These are phyloP conservation scores for Allolobophora icterica DNA, from an alignment of 2,888 invertebrate species.

Conservation along the genomic window DNA sequence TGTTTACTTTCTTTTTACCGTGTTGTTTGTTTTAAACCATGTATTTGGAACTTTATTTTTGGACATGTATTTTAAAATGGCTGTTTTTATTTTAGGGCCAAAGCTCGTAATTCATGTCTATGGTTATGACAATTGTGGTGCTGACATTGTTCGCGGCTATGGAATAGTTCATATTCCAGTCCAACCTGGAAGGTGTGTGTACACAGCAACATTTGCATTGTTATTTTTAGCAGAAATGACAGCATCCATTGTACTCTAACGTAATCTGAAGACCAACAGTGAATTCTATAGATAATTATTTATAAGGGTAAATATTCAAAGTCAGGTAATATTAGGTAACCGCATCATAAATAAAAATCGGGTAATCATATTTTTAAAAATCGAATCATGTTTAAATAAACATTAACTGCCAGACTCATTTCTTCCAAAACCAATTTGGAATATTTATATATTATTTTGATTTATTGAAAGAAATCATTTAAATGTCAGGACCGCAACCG, in stretches of 20 bases:
- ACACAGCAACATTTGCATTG: not conserved
- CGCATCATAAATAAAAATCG: too few relatives aligned
- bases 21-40: too few relatives aligned
- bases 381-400: too few relatives aligned
- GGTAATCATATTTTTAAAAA: too few relatives aligned
- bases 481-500: too few relatives aligned
- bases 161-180: conserved; percentile 83
- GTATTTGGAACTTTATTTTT: not conserved
- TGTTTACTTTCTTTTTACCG: not conserved
- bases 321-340: too few relatives aligned
- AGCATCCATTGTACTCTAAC: not conserved
- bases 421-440: too few relatives aligned
- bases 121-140: conserved; percentile 82
- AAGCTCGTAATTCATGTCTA: conserved; percentile 85
- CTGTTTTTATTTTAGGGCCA: conserved; percentile 76
- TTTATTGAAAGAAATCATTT: too few relatives aligned
- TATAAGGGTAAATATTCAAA: too few relatives aligned
- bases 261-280: not conserved
- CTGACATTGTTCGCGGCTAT: conserved; percentile 86
- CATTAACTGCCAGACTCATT: too few relatives aligned
- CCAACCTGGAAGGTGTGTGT: conserved; percentile 70
- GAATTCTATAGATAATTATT: not conserved
- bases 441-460: too few relatives aligned
- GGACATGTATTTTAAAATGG: not conserved
- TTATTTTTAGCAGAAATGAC: not conserved